Evolutionary conservation across 1,140 invertebrate genomes (phyloP), one percentile per base, ranked within the genome.

Genomic region (Drosophila sturtevanti): DNA sequence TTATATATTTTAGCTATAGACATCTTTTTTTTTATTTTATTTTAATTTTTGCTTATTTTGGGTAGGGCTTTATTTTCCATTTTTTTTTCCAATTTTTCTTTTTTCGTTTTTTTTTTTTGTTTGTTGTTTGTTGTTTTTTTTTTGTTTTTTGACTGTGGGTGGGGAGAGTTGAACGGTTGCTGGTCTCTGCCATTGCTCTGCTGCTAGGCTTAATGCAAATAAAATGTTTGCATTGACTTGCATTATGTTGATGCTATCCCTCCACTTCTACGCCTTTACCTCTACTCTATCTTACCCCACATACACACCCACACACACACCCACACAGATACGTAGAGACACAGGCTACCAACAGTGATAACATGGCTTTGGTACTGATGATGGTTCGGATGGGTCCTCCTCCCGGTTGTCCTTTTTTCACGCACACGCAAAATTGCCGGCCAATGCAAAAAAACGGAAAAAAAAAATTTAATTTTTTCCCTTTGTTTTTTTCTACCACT

Each of bases 211-310:
- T 90, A 82, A 89, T 89, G 79, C 81, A 90, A 90, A 90, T 90
- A 89, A 89, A 90, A 90, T 91, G 90, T 91, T 91, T 91, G 79
- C 79, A 68, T 91, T 90, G 78, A 80, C 77, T 89, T 90, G 90
- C 86, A 91, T 91, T 91, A 91, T 91, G 78, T 78, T 74, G 79
- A 79, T 63, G 73, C 55, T 31, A 21, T 55, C 9, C 0, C 16
- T 12, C 11, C 27, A 18, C n/a, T 9, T 24, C 27, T 12, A 12
- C 12, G 0, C 18, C 9, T 12, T 10, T 6, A 7, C 4, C 18
- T 27, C 18, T 10, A 21, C 55, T 21, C 41, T 48, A 7, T 48
- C 41, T 44, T 31, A 31, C 27, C 27, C 27, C 41, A 21, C 41
- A 10, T 9, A 44, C 41, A 10, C 41, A 18, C 41, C 9, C 41